Conservation (phyloP, 2,888 invertebrate species). For the Ceriagrion tenellum region DNA sequence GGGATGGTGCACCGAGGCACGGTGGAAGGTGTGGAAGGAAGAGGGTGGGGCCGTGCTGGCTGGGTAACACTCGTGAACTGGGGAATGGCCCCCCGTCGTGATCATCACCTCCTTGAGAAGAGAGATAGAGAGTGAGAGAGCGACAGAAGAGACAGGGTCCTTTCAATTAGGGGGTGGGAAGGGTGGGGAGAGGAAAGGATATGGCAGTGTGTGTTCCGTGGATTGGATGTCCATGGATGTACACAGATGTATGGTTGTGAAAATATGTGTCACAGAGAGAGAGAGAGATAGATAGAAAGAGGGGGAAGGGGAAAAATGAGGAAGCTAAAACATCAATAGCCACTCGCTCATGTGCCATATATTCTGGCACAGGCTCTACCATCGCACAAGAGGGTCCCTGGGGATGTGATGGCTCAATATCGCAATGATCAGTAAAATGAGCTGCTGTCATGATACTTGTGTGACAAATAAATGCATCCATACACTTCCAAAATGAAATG, state of each 20-base stretch:
- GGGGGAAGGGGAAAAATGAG: conserved; percentile 30
- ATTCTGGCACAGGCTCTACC: conserved; percentile 48
- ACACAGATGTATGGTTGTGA: background rate
- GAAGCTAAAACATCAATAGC: conserved; percentile 63
- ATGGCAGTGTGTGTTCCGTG: background rate
- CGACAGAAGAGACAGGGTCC: conserved; percentile 24
- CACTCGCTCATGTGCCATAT: conserved; percentile 55
- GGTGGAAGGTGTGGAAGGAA: conserved; percentile 82
- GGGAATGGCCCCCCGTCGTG: conserved; percentile 71
- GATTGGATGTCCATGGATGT: background rate
- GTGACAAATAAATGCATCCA: background rate
- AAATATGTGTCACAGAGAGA: background rate
- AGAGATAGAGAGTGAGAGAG: conserved; percentile 77
- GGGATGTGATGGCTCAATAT: conserved; percentile 29
- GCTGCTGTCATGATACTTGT: background rate
- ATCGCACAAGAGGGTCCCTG: conserved; percentile 41
- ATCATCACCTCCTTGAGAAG: conserved; percentile 76
- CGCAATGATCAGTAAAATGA: background rate
- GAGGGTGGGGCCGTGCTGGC: conserved; percentile 75
- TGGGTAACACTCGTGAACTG: conserved; percentile 73
- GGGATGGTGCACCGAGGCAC: conserved; percentile 83
- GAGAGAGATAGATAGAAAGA: background rate
- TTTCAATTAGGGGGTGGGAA: background rate
- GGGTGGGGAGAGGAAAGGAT: background rate
- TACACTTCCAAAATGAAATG: background rate